phyloP scores from a whole-genome alignment of 2,113 vertebrate species.

The Perccottus glenii region DNA sequence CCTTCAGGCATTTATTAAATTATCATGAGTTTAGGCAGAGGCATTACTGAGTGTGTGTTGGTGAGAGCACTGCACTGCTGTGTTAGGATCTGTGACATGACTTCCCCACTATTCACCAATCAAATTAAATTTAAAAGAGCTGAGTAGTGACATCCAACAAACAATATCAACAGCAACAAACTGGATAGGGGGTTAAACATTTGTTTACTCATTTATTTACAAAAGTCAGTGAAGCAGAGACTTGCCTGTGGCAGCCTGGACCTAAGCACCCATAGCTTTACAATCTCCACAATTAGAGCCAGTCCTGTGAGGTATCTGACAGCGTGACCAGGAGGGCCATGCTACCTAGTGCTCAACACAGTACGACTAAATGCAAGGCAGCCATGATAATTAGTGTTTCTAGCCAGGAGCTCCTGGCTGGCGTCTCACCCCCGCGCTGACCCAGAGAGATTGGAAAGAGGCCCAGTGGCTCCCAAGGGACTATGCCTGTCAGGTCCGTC shows the following conservation, averaged over 20 bases:
- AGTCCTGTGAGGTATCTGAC: constrained; percentile 75
- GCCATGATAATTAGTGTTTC: constrained; percentile 80
- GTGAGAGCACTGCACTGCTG: constrained; percentile 36
- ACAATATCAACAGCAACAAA: constrained; percentile 46
- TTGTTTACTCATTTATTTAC: constrained; percentile 71
- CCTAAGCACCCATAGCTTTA: constrained; percentile 72
- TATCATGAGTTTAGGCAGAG: constrained; percentile 77
- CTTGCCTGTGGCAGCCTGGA: constrained; percentile 64
- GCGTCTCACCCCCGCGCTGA: constrained; percentile 72
- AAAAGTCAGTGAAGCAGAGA: constrained; percentile 63
- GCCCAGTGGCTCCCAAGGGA: constrained; percentile 73
- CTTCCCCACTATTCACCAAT: constrained; percentile 38
- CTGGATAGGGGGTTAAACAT: constrained; percentile 45
- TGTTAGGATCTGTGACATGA: constrained; percentile 40
- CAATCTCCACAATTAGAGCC: constrained; percentile 75
- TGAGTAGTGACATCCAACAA: constrained; percentile 39
- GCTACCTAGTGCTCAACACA: constrained; percentile 66
- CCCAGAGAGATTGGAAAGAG: constrained; percentile 77
- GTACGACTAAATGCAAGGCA: constrained; percentile 66
- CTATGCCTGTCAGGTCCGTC: constrained; percentile 78
- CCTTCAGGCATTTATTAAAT: constrained; percentile 83
- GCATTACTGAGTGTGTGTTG: constrained; percentile 61
- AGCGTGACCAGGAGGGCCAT: constrained; percentile 67
- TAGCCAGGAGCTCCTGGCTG: constrained; percentile 71
- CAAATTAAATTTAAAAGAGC: constrained; percentile 46